Conservation (phyloP, 1,140 invertebrate genomes). For the Microplitis mediator region DNA sequence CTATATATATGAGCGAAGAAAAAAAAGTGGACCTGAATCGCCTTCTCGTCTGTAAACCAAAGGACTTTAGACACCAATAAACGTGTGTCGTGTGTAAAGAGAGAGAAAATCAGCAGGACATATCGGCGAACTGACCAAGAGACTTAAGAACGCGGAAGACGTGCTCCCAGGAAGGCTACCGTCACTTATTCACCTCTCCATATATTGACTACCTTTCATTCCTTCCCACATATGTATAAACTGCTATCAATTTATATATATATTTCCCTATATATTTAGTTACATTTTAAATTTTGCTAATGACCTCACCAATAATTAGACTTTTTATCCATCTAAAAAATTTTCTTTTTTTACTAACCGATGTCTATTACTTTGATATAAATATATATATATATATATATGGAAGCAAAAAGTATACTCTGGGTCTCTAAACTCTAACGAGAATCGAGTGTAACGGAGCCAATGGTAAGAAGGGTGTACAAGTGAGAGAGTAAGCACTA, state of each 20-base stretch:
- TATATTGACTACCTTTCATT: conserved; percentile 6
- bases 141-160: conserved; percentile 15
- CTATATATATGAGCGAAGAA: background rate
- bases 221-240: background rate
- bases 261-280: background rate
- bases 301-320: too few relatives aligned
- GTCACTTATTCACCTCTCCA: background rate
- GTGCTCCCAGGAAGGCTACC: background rate
- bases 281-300: background rate
- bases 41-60: background rate
- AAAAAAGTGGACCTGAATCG: conserved; percentile 12
- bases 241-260: conserved; percentile 6
- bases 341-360: too few relatives aligned
- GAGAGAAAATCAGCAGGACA: background rate
- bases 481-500: conserved; percentile 12
- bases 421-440: conserved; percentile 29
- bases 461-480: conserved; percentile 6
- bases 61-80: conserved; percentile 1
- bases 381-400: background rate
- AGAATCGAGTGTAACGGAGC: conserved; percentile 3
- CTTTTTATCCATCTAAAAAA: too few relatives aligned
- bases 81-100: background rate
- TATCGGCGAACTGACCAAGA: background rate
- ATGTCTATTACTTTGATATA: background rate
- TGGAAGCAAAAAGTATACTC: background rate